phyloP scores from a whole-genome alignment of 2,888 invertebrate genomes.

The Carterocephalus palaemon region DNA sequence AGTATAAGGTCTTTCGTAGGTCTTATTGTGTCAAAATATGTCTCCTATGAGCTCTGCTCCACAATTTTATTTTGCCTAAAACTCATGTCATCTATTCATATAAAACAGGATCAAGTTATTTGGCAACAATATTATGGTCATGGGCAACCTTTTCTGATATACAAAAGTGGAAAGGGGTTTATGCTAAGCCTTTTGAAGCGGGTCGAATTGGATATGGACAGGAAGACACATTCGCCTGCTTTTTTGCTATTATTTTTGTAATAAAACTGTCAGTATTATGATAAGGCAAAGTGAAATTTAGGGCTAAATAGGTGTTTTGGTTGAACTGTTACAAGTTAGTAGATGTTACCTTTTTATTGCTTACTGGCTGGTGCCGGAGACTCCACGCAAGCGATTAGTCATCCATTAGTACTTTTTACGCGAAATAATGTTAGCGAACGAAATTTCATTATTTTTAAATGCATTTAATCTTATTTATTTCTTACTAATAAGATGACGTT shows the following conservation, averaged over 20 bases:
- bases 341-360: too few species aligned
- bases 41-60: too few species aligned
- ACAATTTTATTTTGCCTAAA: not conserved
- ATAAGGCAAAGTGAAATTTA: constrained; percentile 65
- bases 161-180: constrained; percentile 74
- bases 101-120: constrained; percentile 63
- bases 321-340: constrained; percentile 26
- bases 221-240: constrained; percentile 63
- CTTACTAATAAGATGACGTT: too few species aligned
- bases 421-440: too few species aligned
- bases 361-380: too few species aligned
- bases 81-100: not conserved
- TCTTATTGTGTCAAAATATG: too few species aligned
- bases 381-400: too few species aligned
- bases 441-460: too few species aligned
- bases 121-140: constrained; percentile 70
- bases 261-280: constrained; percentile 72
- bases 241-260: constrained; percentile 70
- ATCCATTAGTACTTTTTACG: too few species aligned
- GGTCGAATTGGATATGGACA: constrained; percentile 75
- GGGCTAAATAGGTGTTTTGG: constrained; percentile 31
- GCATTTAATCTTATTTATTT: too few species aligned
- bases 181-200: constrained; percentile 73
- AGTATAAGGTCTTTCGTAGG: too few species aligned
- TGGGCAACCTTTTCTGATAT: constrained; percentile 70